A percentile compares a stretch with the other conserved stretches of the same genome.
Conservation (phyloP, 2,888 invertebrate species). For the Limnephilus auricula region DNA sequence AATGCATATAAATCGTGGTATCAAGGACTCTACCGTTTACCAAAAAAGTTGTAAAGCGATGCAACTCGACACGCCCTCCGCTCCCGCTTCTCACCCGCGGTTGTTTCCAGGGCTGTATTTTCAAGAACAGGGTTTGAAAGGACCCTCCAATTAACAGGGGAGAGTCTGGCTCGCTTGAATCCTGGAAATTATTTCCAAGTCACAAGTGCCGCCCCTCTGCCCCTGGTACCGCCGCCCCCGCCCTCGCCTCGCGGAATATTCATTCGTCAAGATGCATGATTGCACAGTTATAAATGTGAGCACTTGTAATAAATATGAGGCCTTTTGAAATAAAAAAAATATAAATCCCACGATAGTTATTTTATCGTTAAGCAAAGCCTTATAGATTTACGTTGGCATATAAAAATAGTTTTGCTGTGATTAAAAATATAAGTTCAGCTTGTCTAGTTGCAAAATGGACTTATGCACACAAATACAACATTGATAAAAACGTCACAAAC, state of each 20-base stretch:
- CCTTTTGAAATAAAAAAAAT: not conserved
- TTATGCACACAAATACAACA: no score
- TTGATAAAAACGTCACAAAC: no score
- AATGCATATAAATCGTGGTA: not conserved
- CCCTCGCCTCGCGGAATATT: constrained; percentile 18
- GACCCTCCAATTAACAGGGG: constrained; percentile 61
- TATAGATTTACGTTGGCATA: no score
- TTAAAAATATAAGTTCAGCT: no score
- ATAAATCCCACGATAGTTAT: not conserved
- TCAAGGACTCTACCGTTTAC: not conserved
- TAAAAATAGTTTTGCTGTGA: no score
- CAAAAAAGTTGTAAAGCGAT: not conserved
- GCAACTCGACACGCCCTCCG: constrained; percentile 1
- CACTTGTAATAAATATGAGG: not conserved
- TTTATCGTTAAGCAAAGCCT: no score
- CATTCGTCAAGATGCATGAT: constrained; percentile 20
- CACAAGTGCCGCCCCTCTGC: constrained; percentile 45
- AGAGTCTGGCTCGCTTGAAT: constrained; percentile 47
- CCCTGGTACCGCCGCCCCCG: not conserved
- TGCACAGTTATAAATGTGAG: constrained; percentile 11
- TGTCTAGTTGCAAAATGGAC: no score
- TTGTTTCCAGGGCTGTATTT: constrained; percentile 35
- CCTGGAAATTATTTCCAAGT: constrained; percentile 58
- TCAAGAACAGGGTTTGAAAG: constrained; percentile 54
- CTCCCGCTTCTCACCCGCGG: not conserved